Evolutionary conservation across 1,140 invertebrate species (phyloP).

Genomic region (Conopomorpha cramerella): DNA sequence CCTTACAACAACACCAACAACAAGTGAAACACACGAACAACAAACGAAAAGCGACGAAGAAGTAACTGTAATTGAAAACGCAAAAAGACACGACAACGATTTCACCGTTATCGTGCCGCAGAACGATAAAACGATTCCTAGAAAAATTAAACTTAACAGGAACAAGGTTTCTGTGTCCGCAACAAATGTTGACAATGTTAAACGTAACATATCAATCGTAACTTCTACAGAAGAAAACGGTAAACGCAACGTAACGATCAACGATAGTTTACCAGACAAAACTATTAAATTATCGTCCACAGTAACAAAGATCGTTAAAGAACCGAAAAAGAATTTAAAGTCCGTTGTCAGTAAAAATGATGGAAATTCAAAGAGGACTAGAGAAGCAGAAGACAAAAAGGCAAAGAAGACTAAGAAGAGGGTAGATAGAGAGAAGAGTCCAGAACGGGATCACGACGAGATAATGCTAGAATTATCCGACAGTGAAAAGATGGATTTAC

Average conservation of each 20-base stretch:
- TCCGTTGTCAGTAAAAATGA: neutral
- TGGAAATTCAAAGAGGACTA: constrained; percentile 2
- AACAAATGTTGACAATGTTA: too few species aligned
- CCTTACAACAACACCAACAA: too few species aligned
- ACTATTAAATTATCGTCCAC: too few species aligned
- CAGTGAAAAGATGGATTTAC: constrained; percentile 54
- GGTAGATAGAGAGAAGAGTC: constrained; percentile 21
- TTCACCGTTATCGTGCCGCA: constrained; percentile 35
- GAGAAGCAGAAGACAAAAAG: neutral
- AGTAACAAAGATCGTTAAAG: constrained; percentile 1
- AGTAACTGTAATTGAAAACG: constrained; percentile 23
- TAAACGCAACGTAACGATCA: too few species aligned
- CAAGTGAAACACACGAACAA: too few species aligned
- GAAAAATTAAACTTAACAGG: constrained; percentile 52
- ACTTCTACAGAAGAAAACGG: constrained; percentile 7
- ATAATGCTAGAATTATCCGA: constrained; percentile 51
- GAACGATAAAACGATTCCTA: constrained; percentile 16
- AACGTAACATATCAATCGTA: constrained; percentile 7
- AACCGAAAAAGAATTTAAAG: neutral
- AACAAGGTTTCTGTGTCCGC: too few species aligned
- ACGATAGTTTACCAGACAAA: too few species aligned
- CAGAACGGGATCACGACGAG: constrained; percentile 45
- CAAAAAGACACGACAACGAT: too few species aligned
- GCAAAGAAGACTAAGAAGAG: constrained; percentile 11
- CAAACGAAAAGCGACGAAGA: constrained; percentile 5